Base-by-base conservation (phyloP, 2,888 invertebrate genomes). In the Mythimna albipuncta region DNA sequence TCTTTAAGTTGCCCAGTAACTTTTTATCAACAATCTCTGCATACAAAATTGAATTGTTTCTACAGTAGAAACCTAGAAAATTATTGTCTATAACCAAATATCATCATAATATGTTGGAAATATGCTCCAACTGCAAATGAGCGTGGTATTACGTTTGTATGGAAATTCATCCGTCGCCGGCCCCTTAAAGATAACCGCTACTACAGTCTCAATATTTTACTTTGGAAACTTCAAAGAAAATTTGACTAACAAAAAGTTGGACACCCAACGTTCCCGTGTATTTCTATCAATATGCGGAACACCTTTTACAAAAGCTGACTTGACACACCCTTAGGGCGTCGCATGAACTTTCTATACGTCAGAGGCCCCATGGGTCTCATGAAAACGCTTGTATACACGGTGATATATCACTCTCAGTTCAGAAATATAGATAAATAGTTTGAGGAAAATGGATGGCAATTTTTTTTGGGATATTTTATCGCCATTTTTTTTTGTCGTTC, bases 321-420 rank as follows among this genome's bases (percentile, higher is more conserved):
- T 58, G 69, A 65, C 80, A 80, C 26, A 73, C 85, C 85, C 85
- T 79, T 83, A 79, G 10, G 58, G 38, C 81, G 87, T 87, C 89
- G 87, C 87, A 82, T 84, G 86, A 90, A 88, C 89, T 89, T 87
- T 88, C 85, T 85, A 86, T 87, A 85, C n/a, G 83, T 71, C 73
- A 69, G 77, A 84, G 83, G 81, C 84, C 86, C 81, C 87, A 77
- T 69, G 86, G 84, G 82, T 81, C 76, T 69, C 81, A 66, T 66
- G 69, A 62, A 80, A 77, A 47, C 47, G 6, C 73, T 79, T 85
- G 69, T 80, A 73, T 62, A 63, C 59, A 62, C 44, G 54, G 58
- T 75, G 66, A 75, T 74, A 50, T 32, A 77, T 74, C 55, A 62
- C 61, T 71, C 70, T 61, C 26, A 35, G 75, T 55, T 32, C 41